Percentiles rank a stretch among this genome's conserved stretches.
These are phyloP conservation scores for Melanerpes aurifrons DNA, from an alignment of 2,113 vertebrate species.

Conservation along the genomic window DNA sequence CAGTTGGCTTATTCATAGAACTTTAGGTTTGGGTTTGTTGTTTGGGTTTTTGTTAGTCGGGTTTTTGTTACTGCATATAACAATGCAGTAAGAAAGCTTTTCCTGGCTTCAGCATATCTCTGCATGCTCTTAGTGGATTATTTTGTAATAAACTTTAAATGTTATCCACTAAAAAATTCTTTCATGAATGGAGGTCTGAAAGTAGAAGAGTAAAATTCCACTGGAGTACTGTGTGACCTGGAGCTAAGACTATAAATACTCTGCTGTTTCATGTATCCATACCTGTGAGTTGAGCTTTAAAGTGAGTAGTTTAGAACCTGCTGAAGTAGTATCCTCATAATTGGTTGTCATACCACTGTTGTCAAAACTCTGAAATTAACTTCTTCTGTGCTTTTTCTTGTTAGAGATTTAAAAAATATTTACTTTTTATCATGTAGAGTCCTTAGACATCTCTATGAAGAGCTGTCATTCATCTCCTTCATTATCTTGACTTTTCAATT, in stretches of 20 bases:
- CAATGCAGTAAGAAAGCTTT: not conserved
- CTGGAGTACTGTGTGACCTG: not conserved
- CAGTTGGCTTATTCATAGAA: accelerated
- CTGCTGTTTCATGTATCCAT: not conserved
- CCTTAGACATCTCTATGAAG: not conserved
- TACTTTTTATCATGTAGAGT: not conserved
- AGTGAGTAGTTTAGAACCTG: not conserved
- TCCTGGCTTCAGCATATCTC: not conserved
- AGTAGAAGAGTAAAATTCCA: not conserved
- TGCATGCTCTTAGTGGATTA: not conserved
- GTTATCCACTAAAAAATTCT: not conserved
- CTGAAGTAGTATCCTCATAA: not conserved
- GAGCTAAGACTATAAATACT: not conserved
- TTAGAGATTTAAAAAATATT: not conserved
- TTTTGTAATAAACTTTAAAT: not conserved
- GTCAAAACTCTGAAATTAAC: not conserved
- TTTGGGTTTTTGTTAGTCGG: not conserved
- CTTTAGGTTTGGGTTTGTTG: no score
- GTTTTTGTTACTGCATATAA: not conserved
- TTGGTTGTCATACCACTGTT: not conserved
- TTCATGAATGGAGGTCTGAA: not conserved
- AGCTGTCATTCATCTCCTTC: not conserved
- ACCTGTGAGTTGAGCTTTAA: not conserved
- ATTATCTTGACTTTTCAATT: not conserved
- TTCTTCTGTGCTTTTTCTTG: not conserved